Conservation (phyloP, 2,113 vertebrate species). For the Dendropsophus ebraccatus region DNA sequence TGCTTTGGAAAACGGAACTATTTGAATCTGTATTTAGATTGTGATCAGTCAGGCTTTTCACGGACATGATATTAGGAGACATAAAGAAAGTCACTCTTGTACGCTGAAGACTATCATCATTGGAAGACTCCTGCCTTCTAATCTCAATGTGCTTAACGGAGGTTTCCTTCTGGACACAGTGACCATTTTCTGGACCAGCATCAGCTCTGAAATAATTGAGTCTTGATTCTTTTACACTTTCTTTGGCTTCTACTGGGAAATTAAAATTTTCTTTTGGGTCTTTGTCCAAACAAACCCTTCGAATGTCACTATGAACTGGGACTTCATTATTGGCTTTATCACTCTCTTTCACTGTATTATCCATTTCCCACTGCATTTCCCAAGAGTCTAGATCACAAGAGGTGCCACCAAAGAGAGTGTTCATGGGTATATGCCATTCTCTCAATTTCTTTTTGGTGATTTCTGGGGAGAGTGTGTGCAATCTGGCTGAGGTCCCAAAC, state of each 20-base stretch:
- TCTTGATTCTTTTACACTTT: conserved; percentile 34
- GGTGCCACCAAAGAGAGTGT: conserved; percentile 55
- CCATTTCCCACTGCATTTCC: conserved; percentile 51
- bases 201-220: not conserved
- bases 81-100: conserved; percentile 76
- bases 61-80: conserved; percentile 62
- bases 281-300: conserved; percentile 52
- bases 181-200: not conserved
- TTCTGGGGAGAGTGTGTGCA: conserved; percentile 68
- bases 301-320: conserved; percentile 10
- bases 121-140: conserved; percentile 34
- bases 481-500: conserved; percentile 71
- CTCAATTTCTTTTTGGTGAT: conserved; percentile 62
- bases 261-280: conserved; percentile 15
- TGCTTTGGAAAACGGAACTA: conserved; percentile 35
- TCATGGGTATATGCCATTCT: conserved; percentile 68
- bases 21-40: not conserved
- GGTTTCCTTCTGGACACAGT: conserved; percentile 60
- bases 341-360: conserved; percentile 43
- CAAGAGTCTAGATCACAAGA: conserved; percentile 58
- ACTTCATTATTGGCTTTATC: not conserved
- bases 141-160: conserved; percentile 65
- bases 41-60: conserved; percentile 48
- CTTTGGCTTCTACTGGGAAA: not conserved
- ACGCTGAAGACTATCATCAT: conserved; percentile 69